A percentile compares a stretch with the other conserved stretches of the same genome.
phyloP scores from a whole-genome alignment of 1,140 invertebrate genomes.

The Chrysomallon squamiferum region DNA sequence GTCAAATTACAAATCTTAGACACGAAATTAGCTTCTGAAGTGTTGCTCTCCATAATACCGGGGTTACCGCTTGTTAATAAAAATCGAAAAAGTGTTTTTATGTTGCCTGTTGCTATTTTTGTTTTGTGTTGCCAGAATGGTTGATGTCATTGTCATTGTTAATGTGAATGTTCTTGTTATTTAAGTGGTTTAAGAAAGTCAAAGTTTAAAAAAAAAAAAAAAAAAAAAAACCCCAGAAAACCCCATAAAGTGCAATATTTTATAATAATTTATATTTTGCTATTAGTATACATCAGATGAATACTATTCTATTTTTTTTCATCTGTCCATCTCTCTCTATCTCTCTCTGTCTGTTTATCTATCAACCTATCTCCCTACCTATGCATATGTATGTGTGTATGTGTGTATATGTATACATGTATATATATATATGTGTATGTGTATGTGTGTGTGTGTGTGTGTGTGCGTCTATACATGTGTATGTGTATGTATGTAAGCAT shows the following conservation, averaged over 20 bases:
- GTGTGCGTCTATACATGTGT: background rate
- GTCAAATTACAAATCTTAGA: background rate
- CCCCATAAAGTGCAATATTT: too few species aligned
- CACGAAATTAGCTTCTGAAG: too few species aligned
- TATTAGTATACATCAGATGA: too few species aligned
- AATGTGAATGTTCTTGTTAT: too few species aligned
- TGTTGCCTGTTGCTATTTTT: too few species aligned
- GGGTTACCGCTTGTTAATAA: background rate
- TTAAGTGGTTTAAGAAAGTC: too few species aligned
- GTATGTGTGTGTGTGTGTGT: conserved; percentile 12
- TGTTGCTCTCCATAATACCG: background rate
- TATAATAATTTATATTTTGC: too few species aligned
- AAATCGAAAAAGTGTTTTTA: background rate
- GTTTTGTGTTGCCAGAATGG: too few species aligned
- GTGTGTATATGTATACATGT: background rate
- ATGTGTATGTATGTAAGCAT: conserved; percentile 1
- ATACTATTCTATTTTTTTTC: too few species aligned
- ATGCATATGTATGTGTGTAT: conserved; percentile 2
- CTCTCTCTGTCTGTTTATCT: background rate
- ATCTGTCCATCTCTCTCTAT: background rate
- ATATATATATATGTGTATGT: conserved; percentile 8
- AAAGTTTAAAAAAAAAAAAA: too few species aligned
- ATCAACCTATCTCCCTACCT: background rate
- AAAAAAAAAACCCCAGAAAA: too few species aligned
- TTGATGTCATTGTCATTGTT: too few species aligned